Evolutionary conservation across 2,113 vertebrate genomes (phyloP).

Genomic region (Thamnophis sirtalis): DNA sequence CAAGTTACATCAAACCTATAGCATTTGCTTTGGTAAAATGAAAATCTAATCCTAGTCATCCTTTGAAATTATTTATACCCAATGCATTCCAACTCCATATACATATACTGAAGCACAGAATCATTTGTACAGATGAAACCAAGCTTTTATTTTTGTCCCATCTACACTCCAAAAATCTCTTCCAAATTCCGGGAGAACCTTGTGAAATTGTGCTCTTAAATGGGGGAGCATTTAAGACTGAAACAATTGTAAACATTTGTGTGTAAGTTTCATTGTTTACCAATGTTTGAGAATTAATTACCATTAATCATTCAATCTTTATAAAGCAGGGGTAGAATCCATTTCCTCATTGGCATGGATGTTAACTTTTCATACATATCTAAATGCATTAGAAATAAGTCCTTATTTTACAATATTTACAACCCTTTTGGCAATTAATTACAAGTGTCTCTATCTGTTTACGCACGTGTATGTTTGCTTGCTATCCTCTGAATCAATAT

Average conservation of each 20-base stretch:
- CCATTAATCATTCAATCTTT: background rate
- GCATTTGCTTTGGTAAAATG: background rate
- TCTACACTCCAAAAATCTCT: background rate
- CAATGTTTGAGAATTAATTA: background rate
- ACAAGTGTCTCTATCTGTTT: conserved; percentile 6
- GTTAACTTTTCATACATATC: background rate
- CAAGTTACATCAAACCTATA: background rate
- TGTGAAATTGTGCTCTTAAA: background rate
- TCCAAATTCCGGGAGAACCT: background rate
- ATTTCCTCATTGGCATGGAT: background rate
- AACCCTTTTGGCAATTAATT: conserved; percentile 35
- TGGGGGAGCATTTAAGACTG: background rate
- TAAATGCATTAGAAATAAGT: background rate
- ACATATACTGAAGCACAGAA: background rate
- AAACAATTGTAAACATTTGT: background rate
- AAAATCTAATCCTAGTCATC: background rate
- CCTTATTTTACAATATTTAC: conserved; percentile 39
- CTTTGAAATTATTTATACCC: background rate
- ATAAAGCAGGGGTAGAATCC: background rate
- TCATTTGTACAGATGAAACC: background rate
- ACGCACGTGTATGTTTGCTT: conserved; percentile 34
- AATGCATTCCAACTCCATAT: background rate
- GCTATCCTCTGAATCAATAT: conserved; percentile 52
- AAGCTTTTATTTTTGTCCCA: background rate
- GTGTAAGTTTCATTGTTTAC: background rate